These are phyloP conservation scores for Adineta ricciae DNA, from an alignment of 2,888 invertebrate species.

Conservation along the genomic window DNA sequence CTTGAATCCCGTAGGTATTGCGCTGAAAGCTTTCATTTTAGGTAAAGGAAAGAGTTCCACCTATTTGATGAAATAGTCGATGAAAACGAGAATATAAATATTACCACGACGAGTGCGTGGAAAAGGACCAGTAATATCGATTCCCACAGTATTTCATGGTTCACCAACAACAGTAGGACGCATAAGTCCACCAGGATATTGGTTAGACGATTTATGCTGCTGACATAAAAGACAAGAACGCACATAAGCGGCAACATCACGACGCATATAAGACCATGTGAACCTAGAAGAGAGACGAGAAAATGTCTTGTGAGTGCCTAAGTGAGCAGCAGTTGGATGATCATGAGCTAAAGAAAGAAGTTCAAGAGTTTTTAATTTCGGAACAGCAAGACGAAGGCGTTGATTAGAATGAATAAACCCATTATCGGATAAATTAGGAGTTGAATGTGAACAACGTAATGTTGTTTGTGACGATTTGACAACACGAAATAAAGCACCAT, in stretches of 20 bases:
- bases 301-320: background rate
- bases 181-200: background rate
- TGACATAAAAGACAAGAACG: background rate
- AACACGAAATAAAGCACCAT: no score
- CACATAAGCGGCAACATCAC: background rate
- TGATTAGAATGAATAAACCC: background rate
- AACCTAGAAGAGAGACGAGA: background rate
- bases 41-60: background rate
- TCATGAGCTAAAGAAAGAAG: background rate
- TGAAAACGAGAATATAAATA: background rate
- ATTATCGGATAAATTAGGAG: no score
- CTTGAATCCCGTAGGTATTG: no score
- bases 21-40: background rate
- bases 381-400: background rate
- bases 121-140: background rate
- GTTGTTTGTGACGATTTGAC: no score
- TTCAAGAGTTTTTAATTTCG: background rate
- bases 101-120: background rate
- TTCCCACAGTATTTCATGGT: background rate
- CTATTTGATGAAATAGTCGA: background rate
- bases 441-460: no score
- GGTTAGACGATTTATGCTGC: background rate
- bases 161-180: background rate
- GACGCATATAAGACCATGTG: background rate
- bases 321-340: background rate